phyloP scores from a whole-genome alignment of 2,888 invertebrate genomes.

The Sepiola atlantica region DNA sequence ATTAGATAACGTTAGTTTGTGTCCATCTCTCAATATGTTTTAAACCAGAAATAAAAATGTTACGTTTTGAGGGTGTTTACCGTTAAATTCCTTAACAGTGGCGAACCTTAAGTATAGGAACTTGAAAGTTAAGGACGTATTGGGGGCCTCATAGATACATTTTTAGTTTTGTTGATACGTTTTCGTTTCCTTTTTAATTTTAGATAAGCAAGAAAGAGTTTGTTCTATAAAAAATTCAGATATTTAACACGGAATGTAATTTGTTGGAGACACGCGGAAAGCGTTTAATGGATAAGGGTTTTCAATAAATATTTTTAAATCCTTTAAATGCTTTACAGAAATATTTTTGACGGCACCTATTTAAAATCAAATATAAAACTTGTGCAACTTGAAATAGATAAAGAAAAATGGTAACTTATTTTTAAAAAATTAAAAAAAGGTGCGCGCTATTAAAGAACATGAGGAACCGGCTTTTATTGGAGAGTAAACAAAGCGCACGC shows the following conservation, averaged over 20 bases:
- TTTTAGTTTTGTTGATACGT: neutral
- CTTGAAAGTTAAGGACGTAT: neutral
- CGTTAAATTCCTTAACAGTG: neutral
- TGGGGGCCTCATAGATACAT: neutral
- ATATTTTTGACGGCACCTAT: no score
- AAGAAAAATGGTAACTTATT: neutral
- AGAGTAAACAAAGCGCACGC: constrained; percentile 4
- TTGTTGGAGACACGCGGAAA: neutral
- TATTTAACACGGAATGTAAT: neutral
- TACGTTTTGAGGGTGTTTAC: neutral
- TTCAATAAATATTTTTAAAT: neutral
- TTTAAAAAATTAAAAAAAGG: neutral
- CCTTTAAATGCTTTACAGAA: no score
- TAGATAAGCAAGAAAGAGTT: neutral
- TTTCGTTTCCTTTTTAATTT: neutral
- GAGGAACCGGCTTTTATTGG: neutral
- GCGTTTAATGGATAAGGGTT: neutral
- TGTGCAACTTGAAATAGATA: neutral
- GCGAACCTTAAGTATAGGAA: neutral
- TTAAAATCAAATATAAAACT: neutral
- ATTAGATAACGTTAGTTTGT: neutral
- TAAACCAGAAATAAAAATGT: neutral
- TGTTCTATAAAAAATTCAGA: neutral
- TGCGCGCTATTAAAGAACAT: neutral
- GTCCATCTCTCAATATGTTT: neutral